Conservation (phyloP, 2,888 invertebrate genomes). For the Baronia brevicornis region DNA sequence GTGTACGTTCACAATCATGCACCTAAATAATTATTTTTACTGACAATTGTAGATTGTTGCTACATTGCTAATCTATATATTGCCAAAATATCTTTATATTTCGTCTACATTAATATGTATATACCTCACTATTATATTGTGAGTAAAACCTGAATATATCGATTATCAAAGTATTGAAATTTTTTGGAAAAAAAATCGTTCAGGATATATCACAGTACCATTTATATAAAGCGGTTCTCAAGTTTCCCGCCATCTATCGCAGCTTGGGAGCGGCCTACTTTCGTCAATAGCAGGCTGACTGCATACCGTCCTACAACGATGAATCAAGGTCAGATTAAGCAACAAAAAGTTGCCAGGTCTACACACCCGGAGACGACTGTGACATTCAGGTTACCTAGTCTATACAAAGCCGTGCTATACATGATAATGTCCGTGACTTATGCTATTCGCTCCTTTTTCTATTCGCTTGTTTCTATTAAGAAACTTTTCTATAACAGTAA, state of each 20-base stretch:
- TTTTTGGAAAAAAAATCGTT: too few relatives aligned
- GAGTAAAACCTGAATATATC: background rate
- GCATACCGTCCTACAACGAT: conserved; percentile 54
- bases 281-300: conserved; percentile 36
- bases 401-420: conserved; percentile 23
- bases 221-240: conserved; percentile 28
- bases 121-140: conserved; percentile 1
- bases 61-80: too few relatives aligned
- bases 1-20: too few relatives aligned
- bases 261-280: conserved; percentile 53
- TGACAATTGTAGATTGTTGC: too few relatives aligned
- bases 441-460: background rate
- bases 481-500: too few relatives aligned
- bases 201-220: conserved; percentile 11
- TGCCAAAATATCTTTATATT: too few relatives aligned
- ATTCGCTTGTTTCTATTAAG: conserved; percentile 4
- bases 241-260: conserved; percentile 52
- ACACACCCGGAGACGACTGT: conserved; percentile 44
- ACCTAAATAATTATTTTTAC: too few relatives aligned
- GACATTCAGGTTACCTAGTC: conserved; percentile 48
- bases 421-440: conserved; percentile 10
- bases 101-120: too few relatives aligned
- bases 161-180: background rate
- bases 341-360: conserved; percentile 46
- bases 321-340: conserved; percentile 46